Evolutionary conservation across 2,797 vertebrate genomes (phyloP).

Genomic region (Lagodon rhomboides): DNA sequence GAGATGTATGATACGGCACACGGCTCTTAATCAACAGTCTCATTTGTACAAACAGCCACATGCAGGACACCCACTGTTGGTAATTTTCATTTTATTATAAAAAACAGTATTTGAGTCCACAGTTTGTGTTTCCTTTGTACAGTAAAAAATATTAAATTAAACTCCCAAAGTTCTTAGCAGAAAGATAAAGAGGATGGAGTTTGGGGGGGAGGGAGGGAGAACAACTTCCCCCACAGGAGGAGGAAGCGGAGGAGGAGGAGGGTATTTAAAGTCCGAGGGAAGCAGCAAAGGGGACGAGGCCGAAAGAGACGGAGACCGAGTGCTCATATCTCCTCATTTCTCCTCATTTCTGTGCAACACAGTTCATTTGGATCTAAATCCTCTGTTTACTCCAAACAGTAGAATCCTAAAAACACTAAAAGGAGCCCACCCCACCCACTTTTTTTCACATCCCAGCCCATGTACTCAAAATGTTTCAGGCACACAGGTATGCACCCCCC

Average conservation of each 20-base stretch:
- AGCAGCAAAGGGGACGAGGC: constrained; percentile 81
- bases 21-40: not conserved
- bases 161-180: constrained; percentile 85
- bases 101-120: constrained; percentile 89
- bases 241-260: constrained; percentile 13
- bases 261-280: constrained; percentile 68
- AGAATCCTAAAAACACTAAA: constrained; percentile 75
- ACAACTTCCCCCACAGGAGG: constrained; percentile 46
- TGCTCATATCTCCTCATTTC: constrained; percentile 54
- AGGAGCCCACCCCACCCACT: constrained; percentile 66
- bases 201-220: constrained; percentile 44
- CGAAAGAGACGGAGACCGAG: constrained; percentile 66
- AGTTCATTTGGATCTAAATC: constrained; percentile 84
- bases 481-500: constrained; percentile 81
- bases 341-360: constrained; percentile 84
- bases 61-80: constrained; percentile 64
- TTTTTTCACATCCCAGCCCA: constrained; percentile 67
- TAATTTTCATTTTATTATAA: constrained; percentile 89
- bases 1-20: not conserved
- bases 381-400: constrained; percentile 75
- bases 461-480: constrained; percentile 78
- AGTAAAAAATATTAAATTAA: constrained; percentile 92
- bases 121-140: constrained; percentile 89
- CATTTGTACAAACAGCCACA: constrained; percentile 35
- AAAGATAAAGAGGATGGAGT: constrained; percentile 81